These are phyloP conservation scores for Ichneumoninae sp. DNA, from an alignment of 2,888 invertebrate species.

Conservation along the genomic window DNA sequence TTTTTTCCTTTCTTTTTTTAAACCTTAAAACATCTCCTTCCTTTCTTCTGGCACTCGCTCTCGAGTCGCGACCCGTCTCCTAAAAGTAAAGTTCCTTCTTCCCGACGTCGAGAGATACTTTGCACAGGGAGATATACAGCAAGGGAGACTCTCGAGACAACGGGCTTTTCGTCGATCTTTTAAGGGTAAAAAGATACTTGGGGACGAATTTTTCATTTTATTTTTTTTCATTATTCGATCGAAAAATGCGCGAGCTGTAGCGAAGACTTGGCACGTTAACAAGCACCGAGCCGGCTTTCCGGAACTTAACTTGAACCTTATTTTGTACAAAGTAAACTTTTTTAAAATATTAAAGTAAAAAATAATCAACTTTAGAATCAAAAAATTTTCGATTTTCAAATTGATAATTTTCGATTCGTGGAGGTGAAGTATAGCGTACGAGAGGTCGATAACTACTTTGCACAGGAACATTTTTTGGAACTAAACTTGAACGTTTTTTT, in stretches of 20 bases:
- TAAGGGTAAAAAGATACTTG: conserved; percentile 5
- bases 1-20: conserved; percentile 73
- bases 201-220: background rate
- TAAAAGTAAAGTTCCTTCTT: conserved; percentile 76
- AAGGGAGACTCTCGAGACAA: conserved; percentile 8
- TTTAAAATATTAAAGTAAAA: too few species aligned
- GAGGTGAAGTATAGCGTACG: too few species aligned
- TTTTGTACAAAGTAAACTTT: too few species aligned
- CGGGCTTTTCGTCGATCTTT: conserved; percentile 31
- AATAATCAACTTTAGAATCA: too few species aligned
- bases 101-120: conserved; percentile 65
- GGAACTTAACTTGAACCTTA: too few species aligned
- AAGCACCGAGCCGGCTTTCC: background rate
- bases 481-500: too few species aligned
- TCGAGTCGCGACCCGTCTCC: conserved; percentile 67
- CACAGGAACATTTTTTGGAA: too few species aligned
- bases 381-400: too few species aligned
- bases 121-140: conserved; percentile 74
- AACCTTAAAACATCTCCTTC: conserved; percentile 77
- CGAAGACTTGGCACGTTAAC: background rate
- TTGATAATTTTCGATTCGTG: too few species aligned
- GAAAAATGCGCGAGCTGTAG: conserved; percentile 5
- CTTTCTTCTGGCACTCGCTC: conserved; percentile 35
- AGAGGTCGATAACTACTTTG: too few species aligned
- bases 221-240: background rate